phyloP scores from a whole-genome alignment of 2,888 invertebrate species.

The Acanthacorydalis orientalis region DNA sequence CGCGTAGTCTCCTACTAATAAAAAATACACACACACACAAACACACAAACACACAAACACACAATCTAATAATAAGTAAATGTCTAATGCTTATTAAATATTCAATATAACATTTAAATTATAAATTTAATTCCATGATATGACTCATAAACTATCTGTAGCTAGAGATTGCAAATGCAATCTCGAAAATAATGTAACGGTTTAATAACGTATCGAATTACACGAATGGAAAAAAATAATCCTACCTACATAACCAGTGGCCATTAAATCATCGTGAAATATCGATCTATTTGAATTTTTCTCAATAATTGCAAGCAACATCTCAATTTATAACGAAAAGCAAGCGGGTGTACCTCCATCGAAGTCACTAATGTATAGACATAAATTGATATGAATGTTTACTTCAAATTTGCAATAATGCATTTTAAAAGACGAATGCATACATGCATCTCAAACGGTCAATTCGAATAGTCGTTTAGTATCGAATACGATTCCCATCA shows the following conservation, averaged over 20 bases:
- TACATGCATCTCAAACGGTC: slow-evolving; percentile 14
- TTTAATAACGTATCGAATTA: too few species aligned
- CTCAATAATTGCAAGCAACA: slow-evolving; percentile 15
- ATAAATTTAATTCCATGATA: too few species aligned
- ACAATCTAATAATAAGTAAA: too few species aligned
- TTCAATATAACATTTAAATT: too few species aligned
- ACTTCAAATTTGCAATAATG: slow-evolving; percentile 20
- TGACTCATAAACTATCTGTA: too few species aligned
- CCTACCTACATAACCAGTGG: background rate
- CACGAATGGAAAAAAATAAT: too few species aligned
- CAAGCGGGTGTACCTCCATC: slow-evolving; percentile 19
- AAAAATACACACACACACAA: too few species aligned
- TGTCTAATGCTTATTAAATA: too few species aligned
- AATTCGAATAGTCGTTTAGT: background rate
- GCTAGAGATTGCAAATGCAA: too few species aligned
- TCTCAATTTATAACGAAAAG: slow-evolving; percentile 19
- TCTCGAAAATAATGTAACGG: too few species aligned
- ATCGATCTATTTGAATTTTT: background rate
- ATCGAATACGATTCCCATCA: slow-evolving; percentile 1
- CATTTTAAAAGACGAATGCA: slow-evolving; percentile 15
- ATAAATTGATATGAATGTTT: slow-evolving; percentile 19
- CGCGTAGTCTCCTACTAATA: too few species aligned
- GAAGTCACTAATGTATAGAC: slow-evolving; percentile 16
- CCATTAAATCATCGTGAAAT: background rate
- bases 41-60: too few species aligned